Conservation (phyloP, 1,140 invertebrate genomes). For the Aphelenchoides fujianensis region DNA sequence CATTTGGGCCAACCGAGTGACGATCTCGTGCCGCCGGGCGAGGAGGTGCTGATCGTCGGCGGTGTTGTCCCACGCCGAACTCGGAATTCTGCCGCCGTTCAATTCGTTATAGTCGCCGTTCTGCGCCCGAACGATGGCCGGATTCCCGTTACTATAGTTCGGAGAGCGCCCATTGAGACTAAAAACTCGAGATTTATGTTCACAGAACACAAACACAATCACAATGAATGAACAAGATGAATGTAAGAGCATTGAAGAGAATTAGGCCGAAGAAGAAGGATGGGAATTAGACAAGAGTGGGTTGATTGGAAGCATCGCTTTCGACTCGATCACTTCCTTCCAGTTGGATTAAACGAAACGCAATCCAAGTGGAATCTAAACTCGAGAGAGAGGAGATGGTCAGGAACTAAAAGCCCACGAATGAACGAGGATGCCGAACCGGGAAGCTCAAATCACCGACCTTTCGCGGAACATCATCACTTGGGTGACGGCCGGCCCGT, state of each 20-base stretch:
- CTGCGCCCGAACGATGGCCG: not conserved
- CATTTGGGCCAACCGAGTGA: slow-evolving; percentile 26
- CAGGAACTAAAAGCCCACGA: not conserved
- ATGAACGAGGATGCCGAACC: too few species aligned
- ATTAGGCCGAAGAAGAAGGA: too few species aligned
- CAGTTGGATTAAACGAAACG: not conserved
- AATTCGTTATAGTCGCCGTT: not conserved
- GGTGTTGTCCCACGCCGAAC: not conserved
- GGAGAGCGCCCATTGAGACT: not conserved
- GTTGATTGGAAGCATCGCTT: not conserved
- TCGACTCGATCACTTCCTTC: not conserved
- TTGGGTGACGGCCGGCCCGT: not conserved
- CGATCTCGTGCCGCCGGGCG: slow-evolving; percentile 24
- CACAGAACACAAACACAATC: not conserved
- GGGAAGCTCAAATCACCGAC: not conserved
- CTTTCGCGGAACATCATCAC: not conserved
- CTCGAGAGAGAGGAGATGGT: not conserved
- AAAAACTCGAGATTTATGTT: not conserved
- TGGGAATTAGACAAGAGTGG: too few species aligned
- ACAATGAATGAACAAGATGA: too few species aligned
- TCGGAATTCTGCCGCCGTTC: not conserved
- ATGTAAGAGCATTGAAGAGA: too few species aligned
- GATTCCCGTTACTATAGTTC: not conserved
- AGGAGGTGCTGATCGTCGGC: slow-evolving; percentile 24
- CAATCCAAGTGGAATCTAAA: not conserved